phyloP scores from a whole-genome alignment of 2,888 invertebrate genomes.

The Cheilosia pagana region DNA sequence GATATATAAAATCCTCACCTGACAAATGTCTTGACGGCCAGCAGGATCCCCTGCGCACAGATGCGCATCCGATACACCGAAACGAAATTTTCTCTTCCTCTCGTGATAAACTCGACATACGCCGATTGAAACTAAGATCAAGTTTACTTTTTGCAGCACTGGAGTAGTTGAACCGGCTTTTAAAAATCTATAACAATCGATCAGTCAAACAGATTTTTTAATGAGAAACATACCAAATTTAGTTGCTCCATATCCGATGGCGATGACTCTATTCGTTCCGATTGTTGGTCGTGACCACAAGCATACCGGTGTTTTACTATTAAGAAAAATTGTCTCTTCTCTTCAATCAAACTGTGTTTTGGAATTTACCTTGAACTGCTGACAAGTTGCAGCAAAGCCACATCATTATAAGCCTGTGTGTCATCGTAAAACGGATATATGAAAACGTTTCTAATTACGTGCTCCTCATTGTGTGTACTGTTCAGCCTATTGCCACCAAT shows the following conservation, averaged over 20 bases:
- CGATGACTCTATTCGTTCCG: slow-evolving; percentile 28
- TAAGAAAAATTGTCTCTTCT: not conserved
- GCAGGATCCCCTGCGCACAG: slow-evolving; percentile 60
- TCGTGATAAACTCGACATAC: slow-evolving; percentile 41
- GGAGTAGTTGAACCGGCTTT: slow-evolving; percentile 49
- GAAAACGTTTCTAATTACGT: slow-evolving; percentile 19
- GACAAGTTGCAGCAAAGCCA: slow-evolving; percentile 45
- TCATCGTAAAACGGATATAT: slow-evolving; percentile 39
- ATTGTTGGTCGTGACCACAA: slow-evolving; percentile 50
- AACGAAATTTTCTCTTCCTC: slow-evolving; percentile 47
- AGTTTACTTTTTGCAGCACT: slow-evolving; percentile 48
- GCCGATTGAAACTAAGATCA: slow-evolving; percentile 19
- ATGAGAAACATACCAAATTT: slow-evolving; percentile 41
- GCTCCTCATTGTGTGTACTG: slow-evolving; percentile 52
- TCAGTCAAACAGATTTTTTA: not conserved
- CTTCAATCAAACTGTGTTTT: not conserved
- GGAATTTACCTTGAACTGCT: slow-evolving; percentile 24
- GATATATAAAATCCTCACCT: slow-evolving; percentile 6
- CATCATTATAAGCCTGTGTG: slow-evolving; percentile 40
- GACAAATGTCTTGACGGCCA: slow-evolving; percentile 59
- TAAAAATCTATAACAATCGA: not conserved
- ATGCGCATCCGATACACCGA: slow-evolving; percentile 39
- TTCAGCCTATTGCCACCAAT: slow-evolving; percentile 58
- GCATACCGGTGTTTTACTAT: slow-evolving; percentile 43
- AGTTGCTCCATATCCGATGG: slow-evolving; percentile 64